Evolutionary conservation across 2,797 vertebrate species (phyloP), one percentile per base, ranked within the genome.

Genomic region (Cyprinodon diabolis): DNA sequence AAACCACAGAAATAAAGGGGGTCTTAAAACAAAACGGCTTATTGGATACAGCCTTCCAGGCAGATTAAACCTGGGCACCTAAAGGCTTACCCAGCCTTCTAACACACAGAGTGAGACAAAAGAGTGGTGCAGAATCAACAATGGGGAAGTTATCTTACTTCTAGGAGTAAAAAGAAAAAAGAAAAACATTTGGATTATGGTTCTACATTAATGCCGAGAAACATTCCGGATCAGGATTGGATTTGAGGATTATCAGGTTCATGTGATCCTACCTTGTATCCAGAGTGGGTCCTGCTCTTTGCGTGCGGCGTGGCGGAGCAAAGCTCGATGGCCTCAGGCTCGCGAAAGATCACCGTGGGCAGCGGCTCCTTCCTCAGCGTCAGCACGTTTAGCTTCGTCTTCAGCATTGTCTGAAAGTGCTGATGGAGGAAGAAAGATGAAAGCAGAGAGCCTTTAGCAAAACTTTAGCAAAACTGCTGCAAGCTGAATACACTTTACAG

Each of bases 371-470:
- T 99, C 86, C 96, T 96, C 91, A 99, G 95, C 60, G 98, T 98
- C 89, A 99, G 93, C 93, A 99, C 98, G 91, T 99, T 99, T 84
- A 99, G 77, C 92, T 99, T 99, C 49, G 96, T 97, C 94, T 99
- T 99, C 95, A 99, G 91, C 97, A 99, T 99, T 91, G 96, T 99
- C 95, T 99, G 98, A 93, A 99, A 98, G 95, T 99, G 98, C 98
- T 99, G 91, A 77, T 74, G 56, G 69, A 83, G 68, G 84, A 40
- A 83, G 52, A 78, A 68, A 84, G 8, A 76, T n/a, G 72, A 8
- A 75, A 0, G 79, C 25, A 62, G 6, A 30, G n/a, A 37, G 52
- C 68, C 86, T 87, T 56, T 79, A 55, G 51, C 49, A 51, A 72
- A 76, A 14, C 21, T 74, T 19, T 7, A 72, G 63, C 19, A 12